Percentiles rank a stretch among this genome's conserved stretches.
Evolutionary conservation across 2,888 invertebrate species (phyloP).

Genomic region (Cistogaster globosa): DNA sequence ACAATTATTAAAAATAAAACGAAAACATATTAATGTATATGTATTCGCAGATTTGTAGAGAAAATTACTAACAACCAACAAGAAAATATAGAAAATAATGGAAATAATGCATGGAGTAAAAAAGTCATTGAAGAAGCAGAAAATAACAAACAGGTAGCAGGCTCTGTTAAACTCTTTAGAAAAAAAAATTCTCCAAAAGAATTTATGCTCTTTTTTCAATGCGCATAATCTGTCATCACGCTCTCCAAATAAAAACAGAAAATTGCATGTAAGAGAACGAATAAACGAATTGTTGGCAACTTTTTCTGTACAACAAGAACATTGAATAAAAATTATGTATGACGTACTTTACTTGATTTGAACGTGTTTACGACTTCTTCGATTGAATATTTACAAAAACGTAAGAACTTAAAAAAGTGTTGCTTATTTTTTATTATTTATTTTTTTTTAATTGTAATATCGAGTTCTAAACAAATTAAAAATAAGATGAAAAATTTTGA

Average conservation of each 20-base stretch:
- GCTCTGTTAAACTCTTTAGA: conserved; percentile 45
- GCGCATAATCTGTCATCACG: conserved; percentile 50
- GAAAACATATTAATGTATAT: too few relatives aligned
- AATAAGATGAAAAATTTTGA: too few relatives aligned
- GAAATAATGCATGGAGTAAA: conserved; percentile 37
- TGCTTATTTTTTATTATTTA: too few relatives aligned
- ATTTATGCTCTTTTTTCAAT: background rate
- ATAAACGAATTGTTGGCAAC: conserved; percentile 25
- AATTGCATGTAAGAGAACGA: background rate
- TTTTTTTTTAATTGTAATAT: too few relatives aligned
- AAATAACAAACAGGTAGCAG: conserved; percentile 1
- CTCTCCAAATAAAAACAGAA: background rate
- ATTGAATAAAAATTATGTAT: conserved; percentile 59
- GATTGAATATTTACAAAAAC: background rate
- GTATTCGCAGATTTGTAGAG: background rate
- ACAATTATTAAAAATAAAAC: background rate
- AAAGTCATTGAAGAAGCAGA: conserved; percentile 29
- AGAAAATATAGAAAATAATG: conserved; percentile 8
- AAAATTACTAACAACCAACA: background rate
- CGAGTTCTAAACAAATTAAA: too few relatives aligned
- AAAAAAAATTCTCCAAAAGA: background rate
- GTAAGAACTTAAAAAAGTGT: too few relatives aligned
- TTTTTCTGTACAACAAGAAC: conserved; percentile 23
- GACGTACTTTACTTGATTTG: conserved; percentile 39
- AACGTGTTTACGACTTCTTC: background rate